Evolutionary conservation across 2,113 vertebrate genomes (phyloP), one percentile per base, ranked within the genome.

Genomic region (Hemiscyllium ocellatum): DNA sequence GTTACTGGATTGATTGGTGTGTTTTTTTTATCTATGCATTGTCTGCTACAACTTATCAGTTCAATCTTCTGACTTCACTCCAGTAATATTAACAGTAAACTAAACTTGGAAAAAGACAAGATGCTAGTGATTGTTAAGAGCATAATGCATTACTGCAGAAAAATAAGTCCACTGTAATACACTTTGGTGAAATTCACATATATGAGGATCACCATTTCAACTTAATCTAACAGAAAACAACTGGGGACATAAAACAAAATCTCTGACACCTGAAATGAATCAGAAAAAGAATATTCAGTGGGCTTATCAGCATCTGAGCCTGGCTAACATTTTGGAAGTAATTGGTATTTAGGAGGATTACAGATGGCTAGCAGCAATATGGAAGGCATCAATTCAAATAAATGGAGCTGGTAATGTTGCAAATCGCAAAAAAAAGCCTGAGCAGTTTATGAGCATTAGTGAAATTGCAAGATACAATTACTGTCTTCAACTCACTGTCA

Each of bases 401-500:
- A 69, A 95, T 70, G 68, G 22, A 95, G 22, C 69, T 47, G 19
- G 66, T 95, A 47, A 70, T 50, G 42, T 95, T 95, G 69, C 66
- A 95, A 95, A 95, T 72, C 66, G 50, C 93, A 50, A 50, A 72
- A 72, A 3, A 95, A 70, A 95, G 37, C 69, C 37, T 72, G 22
- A 50, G 42, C 72, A 65, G 93, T 95, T 95, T 72, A 70, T 95
- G 42, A 95, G 42, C 93, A 95, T 70, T 95, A 72, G 89, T 91
- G 33, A 70, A 95, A 50, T 72, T 72, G 66, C 66, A 95, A 95
- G 68, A 72, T 70, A 95, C 66, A 95, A 95, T 95, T 95, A 95
- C 68, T 72, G 68, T 72, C 47, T 95, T 95, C 93, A 95, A 95
- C 68, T 72, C 65, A 17, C 93, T 95, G 93, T 29, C 68, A 70